Conservation (phyloP, 2,113 vertebrate species). For the Cebus imitator region DNA sequence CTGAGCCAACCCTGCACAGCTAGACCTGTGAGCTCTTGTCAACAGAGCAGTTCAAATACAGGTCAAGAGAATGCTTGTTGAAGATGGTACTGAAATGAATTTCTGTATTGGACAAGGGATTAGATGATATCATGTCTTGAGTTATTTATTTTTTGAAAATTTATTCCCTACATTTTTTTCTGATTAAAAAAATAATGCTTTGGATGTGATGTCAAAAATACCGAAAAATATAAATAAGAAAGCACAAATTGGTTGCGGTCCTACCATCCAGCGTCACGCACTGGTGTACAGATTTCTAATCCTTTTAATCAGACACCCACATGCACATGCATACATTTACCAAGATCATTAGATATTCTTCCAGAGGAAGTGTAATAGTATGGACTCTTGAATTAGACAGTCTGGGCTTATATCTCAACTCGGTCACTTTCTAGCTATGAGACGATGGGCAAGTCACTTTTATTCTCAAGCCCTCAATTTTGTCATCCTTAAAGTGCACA, state of each 20-base stretch:
- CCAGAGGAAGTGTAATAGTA: neutral
- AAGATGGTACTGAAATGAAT: neutral
- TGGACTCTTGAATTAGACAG: neutral
- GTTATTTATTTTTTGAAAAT: neutral
- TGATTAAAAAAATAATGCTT: neutral
- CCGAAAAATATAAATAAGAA: neutral
- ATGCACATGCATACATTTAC: neutral
- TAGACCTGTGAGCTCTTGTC: neutral
- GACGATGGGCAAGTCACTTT: neutral
- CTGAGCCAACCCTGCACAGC: neutral
- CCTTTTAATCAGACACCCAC: neutral
- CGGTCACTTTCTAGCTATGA: neutral
- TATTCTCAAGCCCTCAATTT: neutral
- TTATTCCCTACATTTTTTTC: neutral
- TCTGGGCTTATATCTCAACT: neutral
- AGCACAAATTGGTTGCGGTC: neutral
- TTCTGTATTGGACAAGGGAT: neutral
- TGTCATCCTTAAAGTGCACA: neutral
- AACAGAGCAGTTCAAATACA: neutral
- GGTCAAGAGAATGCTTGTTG: neutral
- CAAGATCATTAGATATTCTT: neutral
- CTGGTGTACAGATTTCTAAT: neutral
- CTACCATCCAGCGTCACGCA: neutral
- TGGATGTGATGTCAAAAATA: neutral
- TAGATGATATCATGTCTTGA: neutral